Base-by-base conservation (phyloP, 2,888 invertebrate genomes). In the Leptopilina drosophilae region DNA sequence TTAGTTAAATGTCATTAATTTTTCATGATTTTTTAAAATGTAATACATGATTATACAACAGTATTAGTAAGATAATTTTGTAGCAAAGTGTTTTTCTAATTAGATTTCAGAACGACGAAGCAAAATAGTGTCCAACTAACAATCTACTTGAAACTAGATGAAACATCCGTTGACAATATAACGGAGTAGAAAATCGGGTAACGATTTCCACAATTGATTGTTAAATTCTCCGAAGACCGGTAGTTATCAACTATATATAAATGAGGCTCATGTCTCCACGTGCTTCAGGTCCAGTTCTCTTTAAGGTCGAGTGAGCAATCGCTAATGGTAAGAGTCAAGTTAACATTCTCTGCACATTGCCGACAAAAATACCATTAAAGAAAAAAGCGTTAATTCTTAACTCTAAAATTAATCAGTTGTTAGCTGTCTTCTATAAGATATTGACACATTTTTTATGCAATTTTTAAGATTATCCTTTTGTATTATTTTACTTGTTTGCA, bases 231-330 rank as follows among this genome's bases (percentile, higher is more conserved):
- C 53, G 73, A 73, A 56, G 33, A 73, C 56, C 73, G 73, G 56
- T 56, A 73, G 73, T 26, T 73, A 14, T 56, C 73, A 53, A 73
- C 73, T 33, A 73, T 73, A 33, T 33, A 56, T 73, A 69, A 69
- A 69, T 49, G 69, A 69, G 69, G 26, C 49, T 69, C 26, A 49
- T 53, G 49, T 69, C 46, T 67, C 69, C 69, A 69, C 69, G 20
- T 69, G 53, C 26, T 53, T 5, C 73, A 73, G 40, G 73, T 73
- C 56, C n/a, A 73, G 73, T 56, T 73, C 73, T 56, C 56, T 56
- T 73, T 73, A 73, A 56, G 73, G 73, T 73, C 56, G 73, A 33
- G n/a, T 26, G n/a, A 73, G 33, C 56, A 73, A 56, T 33, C 73
- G 33, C 14, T 8, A 53, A 56, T n/a, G 56, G 73, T n/a, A 49